Evolutionary conservation across 2,113 vertebrate species (phyloP).

Genomic region (Morone chrysops): DNA sequence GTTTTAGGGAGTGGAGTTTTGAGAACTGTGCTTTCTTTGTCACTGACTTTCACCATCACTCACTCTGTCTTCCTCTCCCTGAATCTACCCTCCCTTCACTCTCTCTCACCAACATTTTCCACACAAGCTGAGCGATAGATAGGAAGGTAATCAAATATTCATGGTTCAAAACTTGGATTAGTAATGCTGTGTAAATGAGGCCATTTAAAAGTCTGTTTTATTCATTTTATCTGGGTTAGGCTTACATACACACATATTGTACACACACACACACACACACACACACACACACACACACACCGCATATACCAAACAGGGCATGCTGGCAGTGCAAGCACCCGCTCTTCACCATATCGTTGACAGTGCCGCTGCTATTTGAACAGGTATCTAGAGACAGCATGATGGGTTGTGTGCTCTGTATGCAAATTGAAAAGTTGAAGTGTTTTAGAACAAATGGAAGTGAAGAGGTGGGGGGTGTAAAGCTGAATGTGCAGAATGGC

Average conservation of each 20-base stretch:
- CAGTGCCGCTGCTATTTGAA: constrained; percentile 74
- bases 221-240: constrained; percentile 82
- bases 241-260: constrained; percentile 55
- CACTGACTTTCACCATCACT: constrained; percentile 53
- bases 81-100: constrained; percentile 13
- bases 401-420: constrained; percentile 74
- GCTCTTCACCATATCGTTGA: constrained; percentile 65
- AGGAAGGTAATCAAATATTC: constrained; percentile 77
- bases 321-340: constrained; percentile 23
- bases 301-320: constrained; percentile 29
- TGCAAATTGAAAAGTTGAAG: constrained; percentile 81
- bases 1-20: constrained; percentile 42
- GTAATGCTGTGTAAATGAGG: constrained; percentile 82
- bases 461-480: constrained; percentile 53
- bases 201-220: constrained; percentile 85
- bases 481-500: constrained; percentile 77
- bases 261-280: constrained; percentile 29
- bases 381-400: constrained; percentile 76
- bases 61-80: constrained; percentile 35
- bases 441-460: constrained; percentile 72
- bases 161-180: constrained; percentile 78
- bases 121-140: constrained; percentile 66
- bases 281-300: constrained; percentile 27
- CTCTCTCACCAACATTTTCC: constrained; percentile 52
- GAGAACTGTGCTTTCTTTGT: constrained; percentile 28